A percentile compares a stretch with the other conserved stretches of the same genome.
These are phyloP conservation scores for Percopsis omiscomaycus DNA, from an alignment of 2,797 vertebrate species.

Conservation along the genomic window DNA sequence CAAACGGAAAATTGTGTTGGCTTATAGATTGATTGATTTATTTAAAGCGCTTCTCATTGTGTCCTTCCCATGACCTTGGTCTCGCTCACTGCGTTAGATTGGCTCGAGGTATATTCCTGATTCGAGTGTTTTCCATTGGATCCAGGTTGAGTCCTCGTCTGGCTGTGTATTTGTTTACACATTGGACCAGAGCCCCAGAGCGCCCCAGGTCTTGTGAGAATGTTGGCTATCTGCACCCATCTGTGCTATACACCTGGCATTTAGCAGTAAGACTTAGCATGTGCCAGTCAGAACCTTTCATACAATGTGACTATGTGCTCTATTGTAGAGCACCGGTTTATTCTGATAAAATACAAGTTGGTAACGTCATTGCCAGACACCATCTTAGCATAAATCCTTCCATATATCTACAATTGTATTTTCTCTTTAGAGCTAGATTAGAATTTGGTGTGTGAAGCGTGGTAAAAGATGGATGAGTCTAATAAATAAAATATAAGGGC, in stretches of 20 bases:
- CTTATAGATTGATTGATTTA: not conserved
- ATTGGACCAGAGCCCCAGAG: constrained; percentile 9
- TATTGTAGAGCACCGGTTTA: too few species aligned
- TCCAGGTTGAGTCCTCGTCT: constrained; percentile 32
- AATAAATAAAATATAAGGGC: too few species aligned
- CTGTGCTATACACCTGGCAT: constrained; percentile 36
- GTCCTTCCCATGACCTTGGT: constrained; percentile 1
- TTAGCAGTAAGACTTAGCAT: not conserved
- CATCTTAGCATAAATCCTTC: too few species aligned
- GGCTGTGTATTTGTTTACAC: constrained; percentile 51
- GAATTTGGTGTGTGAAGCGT: not conserved
- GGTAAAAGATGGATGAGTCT: too few species aligned
- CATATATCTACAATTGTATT: not conserved
- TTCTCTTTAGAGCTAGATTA: not conserved
- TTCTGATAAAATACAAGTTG: too few species aligned
- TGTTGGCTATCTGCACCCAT: constrained; percentile 54
- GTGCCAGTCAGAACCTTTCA: constrained; percentile 34
- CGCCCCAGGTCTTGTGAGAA: constrained; percentile 46
- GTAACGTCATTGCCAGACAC: too few species aligned
- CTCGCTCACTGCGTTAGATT: constrained; percentile 4
- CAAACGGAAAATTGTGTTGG: too few species aligned
- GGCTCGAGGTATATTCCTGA: constrained; percentile 20
- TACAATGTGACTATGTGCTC: constrained; percentile 3
- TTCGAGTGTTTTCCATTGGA: constrained; percentile 36
- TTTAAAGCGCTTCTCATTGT: not conserved